Base-by-base conservation (phyloP, 1,140 invertebrate species). In the Heliothis virescens region DNA sequence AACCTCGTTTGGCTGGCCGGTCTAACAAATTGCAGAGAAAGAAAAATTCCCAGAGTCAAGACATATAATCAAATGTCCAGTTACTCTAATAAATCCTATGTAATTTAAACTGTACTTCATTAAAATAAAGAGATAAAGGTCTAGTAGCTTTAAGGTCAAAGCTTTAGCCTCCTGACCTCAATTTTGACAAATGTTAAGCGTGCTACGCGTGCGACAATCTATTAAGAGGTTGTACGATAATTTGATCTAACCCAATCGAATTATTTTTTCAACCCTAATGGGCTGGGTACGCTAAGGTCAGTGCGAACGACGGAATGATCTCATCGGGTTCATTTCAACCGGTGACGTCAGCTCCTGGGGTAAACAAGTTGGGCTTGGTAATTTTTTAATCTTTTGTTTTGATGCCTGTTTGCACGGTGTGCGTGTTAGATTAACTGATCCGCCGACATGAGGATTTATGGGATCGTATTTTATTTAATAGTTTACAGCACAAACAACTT, bases 331-430 rank as follows among this genome's bases (percentile, higher is more conserved):
- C 55, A 53, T 41, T 80, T 79, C 18, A 21, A 57, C 21, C 9
- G 4, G 63, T 87, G 83, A 86, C 86, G 82, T 83, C 82, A 87
- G 21, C 18, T 15, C 9, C 3, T n/a, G 53, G 18, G 29, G 78
- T 84, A 86, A 84, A 84, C 80, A 84, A 80, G 71, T 29, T 47
- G 41, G 48, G 65, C 29, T 76, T 63, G 73, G 78, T 79, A 76
- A 65, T 74, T 79, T 79, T 82, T 80, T 73, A 80, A 82, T 73
- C 79, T 50, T 80, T 82, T 82, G 75, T 81, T 85, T 82, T 80
- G 67, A 79, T 80, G 63, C 41, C 11, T 79, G 52, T 77, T 71
- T 75, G 71, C 81, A 82, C 74, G 26, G 48, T 76, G 15, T 52
- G 74, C 50, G 59, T 65, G 60, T 69, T 78, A 78, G 60, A 57